Evolutionary conservation across 1,140 invertebrate genomes (phyloP).

Genomic region (Ericerus pela): DNA sequence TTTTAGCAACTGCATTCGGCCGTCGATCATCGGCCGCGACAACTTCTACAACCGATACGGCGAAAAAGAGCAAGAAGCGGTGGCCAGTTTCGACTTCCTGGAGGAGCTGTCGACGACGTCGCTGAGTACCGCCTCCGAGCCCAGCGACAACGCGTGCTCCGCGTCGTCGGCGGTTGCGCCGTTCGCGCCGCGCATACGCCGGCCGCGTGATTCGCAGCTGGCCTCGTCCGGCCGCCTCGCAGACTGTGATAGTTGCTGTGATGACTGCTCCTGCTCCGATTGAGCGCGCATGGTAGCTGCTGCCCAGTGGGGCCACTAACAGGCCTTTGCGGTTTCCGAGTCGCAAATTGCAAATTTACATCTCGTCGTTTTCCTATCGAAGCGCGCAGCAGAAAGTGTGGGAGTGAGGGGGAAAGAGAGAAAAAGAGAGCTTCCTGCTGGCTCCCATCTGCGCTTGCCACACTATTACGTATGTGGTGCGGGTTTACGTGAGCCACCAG

Average conservation of each 20-base stretch:
- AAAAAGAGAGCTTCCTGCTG: too few species aligned
- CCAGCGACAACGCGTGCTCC: neutral
- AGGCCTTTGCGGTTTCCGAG: too few species aligned
- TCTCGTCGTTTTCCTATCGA: too few species aligned
- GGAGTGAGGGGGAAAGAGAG: too few species aligned
- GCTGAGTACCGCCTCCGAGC: constrained; percentile 29
- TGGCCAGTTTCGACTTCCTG: constrained; percentile 62
- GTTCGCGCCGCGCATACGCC: neutral
- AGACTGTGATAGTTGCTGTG: constrained; percentile 4
- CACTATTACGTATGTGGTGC: too few species aligned
- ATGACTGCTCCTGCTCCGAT: neutral
- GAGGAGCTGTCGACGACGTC: constrained; percentile 44
- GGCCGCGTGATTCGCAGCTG: neutral
- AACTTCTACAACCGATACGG: constrained; percentile 61
- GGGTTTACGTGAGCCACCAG: too few species aligned
- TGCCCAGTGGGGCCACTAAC: too few species aligned
- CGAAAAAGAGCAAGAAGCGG: constrained; percentile 57
- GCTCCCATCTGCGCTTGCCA: too few species aligned
- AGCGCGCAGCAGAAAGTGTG: too few species aligned
- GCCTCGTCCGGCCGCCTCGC: neutral
- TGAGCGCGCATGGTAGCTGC: too few species aligned
- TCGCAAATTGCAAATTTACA: too few species aligned
- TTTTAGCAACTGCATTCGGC: constrained; percentile 36
- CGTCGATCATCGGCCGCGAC: constrained; percentile 53
- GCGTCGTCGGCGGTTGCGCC: neutral